These are phyloP conservation scores for Stomatorhinus walkeri DNA, from an alignment of 2,797 vertebrate species.

Conservation along the genomic window DNA sequence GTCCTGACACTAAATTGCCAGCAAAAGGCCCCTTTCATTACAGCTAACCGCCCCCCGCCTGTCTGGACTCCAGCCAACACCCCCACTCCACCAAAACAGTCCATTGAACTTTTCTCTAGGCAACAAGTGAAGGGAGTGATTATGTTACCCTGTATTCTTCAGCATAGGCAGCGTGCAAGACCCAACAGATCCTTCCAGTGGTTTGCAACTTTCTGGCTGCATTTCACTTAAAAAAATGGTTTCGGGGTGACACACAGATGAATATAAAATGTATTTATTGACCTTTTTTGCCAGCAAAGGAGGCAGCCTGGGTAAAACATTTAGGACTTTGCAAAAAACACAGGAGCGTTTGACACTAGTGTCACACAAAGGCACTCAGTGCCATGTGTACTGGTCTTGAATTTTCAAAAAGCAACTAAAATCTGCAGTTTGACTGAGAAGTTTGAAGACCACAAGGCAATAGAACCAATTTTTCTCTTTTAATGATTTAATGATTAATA, in stretches of 20 bases:
- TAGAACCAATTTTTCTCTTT: neutral
- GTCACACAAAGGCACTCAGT: neutral
- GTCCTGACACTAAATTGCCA: neutral
- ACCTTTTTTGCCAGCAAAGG: neutral
- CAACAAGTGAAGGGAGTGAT: neutral
- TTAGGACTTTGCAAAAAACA: neutral
- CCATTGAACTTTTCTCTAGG: neutral
- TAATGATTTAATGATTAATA: neutral
- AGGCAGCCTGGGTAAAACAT: neutral
- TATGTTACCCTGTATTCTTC: neutral
- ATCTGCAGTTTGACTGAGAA: neutral
- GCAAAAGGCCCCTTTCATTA: constrained; percentile 6
- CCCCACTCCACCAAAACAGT: neutral
- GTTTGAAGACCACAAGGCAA: neutral
- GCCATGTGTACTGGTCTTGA: neutral
- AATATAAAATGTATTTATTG: neutral
- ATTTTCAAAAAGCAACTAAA: neutral
- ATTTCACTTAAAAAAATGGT: neutral
- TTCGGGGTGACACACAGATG: neutral
- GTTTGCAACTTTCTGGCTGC: neutral
- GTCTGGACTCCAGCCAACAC: neutral
- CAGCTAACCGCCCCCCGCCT: neutral
- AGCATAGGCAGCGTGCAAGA: neutral
- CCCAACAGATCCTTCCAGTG: neutral
- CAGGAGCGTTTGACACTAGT: neutral